Percentiles rank a stretch among this genome's conserved stretches.
These are phyloP conservation scores for Threskiornis aethiopicus DNA, from an alignment of 2,797 vertebrate genomes.

Conservation along the genomic window DNA sequence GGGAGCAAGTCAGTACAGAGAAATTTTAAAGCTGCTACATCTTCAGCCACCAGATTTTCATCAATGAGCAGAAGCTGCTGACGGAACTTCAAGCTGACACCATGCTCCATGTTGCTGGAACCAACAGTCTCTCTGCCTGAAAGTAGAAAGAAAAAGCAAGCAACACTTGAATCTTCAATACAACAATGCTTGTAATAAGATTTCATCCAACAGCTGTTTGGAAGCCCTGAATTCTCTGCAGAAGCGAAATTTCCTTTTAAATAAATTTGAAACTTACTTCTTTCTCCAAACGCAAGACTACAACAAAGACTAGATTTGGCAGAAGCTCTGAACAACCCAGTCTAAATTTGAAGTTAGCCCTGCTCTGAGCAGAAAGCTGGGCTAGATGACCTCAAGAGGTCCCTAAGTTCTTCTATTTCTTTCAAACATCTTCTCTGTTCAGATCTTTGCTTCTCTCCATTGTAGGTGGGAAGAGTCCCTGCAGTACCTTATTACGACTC, in stretches of 20 bases:
- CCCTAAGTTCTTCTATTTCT: neutral
- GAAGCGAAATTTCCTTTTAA: neutral
- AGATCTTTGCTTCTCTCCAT: neutral
- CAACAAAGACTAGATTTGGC: neutral
- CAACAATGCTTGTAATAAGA: neutral
- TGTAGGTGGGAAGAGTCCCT: neutral
- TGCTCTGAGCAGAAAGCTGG: neutral
- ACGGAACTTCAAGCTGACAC: neutral
- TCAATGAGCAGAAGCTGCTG: slow-evolving; percentile 52
- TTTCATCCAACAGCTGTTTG: neutral
- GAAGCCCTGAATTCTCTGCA: neutral
- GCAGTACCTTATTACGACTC: neutral
- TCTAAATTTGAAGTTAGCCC: neutral
- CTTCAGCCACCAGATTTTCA: slow-evolving; percentile 43
- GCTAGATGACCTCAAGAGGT: neutral
- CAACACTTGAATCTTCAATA: neutral
- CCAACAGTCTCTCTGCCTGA: neutral
- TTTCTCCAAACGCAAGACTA: neutral
- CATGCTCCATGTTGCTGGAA: slow-evolving; percentile 4
- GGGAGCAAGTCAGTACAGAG: slow-evolving; percentile 68
- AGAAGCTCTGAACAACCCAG: neutral
- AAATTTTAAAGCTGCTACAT: slow-evolving; percentile 75
- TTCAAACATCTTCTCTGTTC: neutral
- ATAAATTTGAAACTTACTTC: neutral
- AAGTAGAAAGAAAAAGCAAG: neutral